Percentiles rank a stretch among this genome's conserved stretches.
Conservation (phyloP, 2,797 vertebrate species). For the Aulostomus chinensis region DNA sequence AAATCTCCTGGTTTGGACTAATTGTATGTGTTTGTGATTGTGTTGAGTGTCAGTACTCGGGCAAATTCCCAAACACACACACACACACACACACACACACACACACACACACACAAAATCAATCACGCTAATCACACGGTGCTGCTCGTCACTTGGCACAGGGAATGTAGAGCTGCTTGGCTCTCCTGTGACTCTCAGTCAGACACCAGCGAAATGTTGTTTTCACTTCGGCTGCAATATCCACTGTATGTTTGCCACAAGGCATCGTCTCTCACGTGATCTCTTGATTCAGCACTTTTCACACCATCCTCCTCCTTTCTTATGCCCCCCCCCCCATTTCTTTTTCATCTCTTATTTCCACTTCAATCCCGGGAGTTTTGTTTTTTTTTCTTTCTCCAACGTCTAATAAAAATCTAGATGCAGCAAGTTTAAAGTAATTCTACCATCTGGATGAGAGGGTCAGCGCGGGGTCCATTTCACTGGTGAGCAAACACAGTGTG, state of each 20-base stretch:
- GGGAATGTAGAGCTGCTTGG: constrained; percentile 27
- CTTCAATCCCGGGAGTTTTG: constrained; percentile 34
- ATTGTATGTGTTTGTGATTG: constrained; percentile 67
- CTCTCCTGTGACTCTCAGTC: not conserved
- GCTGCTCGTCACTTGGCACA: constrained; percentile 23
- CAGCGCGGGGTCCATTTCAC: constrained; percentile 51
- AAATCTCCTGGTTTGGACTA: constrained; percentile 57
- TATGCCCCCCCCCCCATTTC: constrained; percentile 12
- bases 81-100: constrained; percentile 49
- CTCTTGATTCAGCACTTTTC: constrained; percentile 63
- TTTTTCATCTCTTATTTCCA: constrained; percentile 18
- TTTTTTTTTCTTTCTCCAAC: constrained; percentile 46
- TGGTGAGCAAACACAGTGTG: constrained; percentile 28
- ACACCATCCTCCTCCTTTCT: constrained; percentile 4
- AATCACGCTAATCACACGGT: constrained; percentile 58
- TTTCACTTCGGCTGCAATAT: constrained; percentile 36
- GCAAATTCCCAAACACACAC: constrained; percentile 58
- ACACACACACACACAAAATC: constrained; percentile 60
- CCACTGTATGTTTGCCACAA: constrained; percentile 52
- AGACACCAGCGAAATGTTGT: constrained; percentile 4
- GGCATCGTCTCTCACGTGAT: constrained; percentile 47
- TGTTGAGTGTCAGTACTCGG: constrained; percentile 48
- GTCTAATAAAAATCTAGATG: constrained; percentile 52
- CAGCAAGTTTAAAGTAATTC: constrained; percentile 55
- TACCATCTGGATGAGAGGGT: constrained; percentile 59